Evolutionary conservation across 2,797 vertebrate genomes (phyloP).

Genomic region (Catharus ustulatus): DNA sequence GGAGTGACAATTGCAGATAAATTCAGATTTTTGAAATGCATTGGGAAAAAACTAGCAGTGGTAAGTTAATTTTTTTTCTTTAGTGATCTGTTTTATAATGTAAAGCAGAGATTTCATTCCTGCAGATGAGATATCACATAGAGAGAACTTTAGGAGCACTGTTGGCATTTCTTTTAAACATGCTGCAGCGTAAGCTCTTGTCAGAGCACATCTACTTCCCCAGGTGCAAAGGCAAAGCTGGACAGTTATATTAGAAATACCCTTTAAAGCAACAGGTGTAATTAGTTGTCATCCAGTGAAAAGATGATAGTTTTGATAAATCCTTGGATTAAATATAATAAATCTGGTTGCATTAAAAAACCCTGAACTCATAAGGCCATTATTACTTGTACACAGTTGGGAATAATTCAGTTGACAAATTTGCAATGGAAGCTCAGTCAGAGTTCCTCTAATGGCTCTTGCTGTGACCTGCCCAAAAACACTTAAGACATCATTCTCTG

Average conservation of each 20-base stretch:
- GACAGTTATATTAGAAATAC: neutral
- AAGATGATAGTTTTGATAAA: neutral
- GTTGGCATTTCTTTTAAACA: neutral
- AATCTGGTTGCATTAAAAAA: neutral
- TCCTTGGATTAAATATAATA: neutral
- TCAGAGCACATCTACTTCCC: neutral
- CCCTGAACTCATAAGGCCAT: neutral
- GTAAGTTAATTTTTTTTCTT: conserved; percentile 75
- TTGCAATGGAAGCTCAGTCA: neutral
- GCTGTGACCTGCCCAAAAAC: neutral
- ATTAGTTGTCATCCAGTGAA: neutral
- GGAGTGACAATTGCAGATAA: conserved; percentile 78
- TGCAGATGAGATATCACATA: neutral
- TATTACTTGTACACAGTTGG: neutral
- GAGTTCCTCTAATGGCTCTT: neutral
- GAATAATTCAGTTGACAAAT: neutral
- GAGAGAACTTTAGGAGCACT: neutral
- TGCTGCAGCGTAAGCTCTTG: neutral
- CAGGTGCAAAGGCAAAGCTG: neutral
- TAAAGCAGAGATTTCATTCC: neutral
- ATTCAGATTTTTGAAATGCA: conserved; percentile 90
- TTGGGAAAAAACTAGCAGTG: conserved; percentile 90
- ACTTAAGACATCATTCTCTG: neutral
- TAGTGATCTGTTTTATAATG: neutral
- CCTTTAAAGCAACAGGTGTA: neutral